phyloP scores from a whole-genome alignment of 2,797 vertebrate genomes.

The Lacerta agilis region DNA sequence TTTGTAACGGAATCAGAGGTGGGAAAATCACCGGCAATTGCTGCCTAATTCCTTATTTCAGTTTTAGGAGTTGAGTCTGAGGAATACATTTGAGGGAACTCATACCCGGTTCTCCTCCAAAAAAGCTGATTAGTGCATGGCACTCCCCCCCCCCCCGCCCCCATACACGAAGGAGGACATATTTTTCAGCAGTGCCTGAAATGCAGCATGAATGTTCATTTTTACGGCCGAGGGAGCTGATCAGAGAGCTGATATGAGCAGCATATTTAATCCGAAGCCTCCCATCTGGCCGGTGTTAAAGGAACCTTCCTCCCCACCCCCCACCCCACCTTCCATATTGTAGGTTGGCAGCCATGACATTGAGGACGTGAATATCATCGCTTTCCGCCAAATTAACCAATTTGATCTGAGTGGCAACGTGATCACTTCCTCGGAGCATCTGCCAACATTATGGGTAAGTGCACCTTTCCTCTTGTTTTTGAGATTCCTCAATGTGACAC shows the following conservation, averaged over 20 bases:
- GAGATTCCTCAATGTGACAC: too few species aligned
- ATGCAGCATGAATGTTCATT: background rate
- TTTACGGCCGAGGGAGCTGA: background rate
- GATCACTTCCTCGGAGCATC: slow-evolving; percentile 91
- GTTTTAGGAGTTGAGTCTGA: background rate
- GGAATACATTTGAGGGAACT: background rate
- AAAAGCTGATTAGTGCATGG: background rate
- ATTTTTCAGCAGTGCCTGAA: background rate
- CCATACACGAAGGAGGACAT: too few species aligned
- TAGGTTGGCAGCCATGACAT: slow-evolving; percentile 93
- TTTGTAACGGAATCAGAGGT: background rate
- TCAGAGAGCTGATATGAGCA: background rate
- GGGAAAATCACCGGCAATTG: background rate
- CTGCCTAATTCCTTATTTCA: background rate
- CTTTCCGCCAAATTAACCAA: slow-evolving; percentile 96
- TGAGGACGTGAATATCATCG: slow-evolving; percentile 93
- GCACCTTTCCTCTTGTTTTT: background rate
- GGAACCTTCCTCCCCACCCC: background rate
- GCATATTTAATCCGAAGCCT: background rate
- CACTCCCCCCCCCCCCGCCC: too few species aligned
- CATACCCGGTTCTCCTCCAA: background rate
- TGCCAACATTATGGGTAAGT: slow-evolving; percentile 90
- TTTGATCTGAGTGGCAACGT: slow-evolving; percentile 98
- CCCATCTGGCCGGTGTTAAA: background rate
- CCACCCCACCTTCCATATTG: background rate